Base-by-base conservation (phyloP, 2,888 invertebrate genomes). In the Leptinotarsa peninsularis region DNA sequence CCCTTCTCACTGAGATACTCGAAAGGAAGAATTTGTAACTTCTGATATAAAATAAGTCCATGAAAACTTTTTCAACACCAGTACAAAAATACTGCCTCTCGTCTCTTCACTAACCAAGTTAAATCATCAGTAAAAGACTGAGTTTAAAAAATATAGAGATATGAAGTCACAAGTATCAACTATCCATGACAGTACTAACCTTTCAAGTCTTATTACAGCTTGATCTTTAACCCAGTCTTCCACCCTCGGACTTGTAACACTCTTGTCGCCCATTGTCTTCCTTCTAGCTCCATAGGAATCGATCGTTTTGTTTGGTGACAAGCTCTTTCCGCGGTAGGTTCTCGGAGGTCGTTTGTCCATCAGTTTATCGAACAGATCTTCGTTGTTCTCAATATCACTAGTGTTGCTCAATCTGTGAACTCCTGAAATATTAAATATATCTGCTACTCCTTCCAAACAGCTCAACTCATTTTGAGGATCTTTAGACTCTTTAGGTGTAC, bases 361-460 rank as follows among this genome's bases (percentile, higher is more conserved):
- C 52, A 83, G 18, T 50, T 77, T 77, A 21, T 77, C 78, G 68
- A 82, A 83, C 54, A 82, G 60, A 72, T 81, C 81, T 67, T 80
- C 81, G 17, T 80, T 79, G 54, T 83, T 80, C 67, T 81, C 81
- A 58, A 80, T 80, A 68, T 82, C 81, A 49, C 77, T 76, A 13
- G 73, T 76, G 17, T 75, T 74, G 60, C 77, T 76, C 17, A 79
- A 66, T 18, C 76, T 75, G 7, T 78, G 75, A n/a, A 76, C 70
- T 13, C 74, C 76, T 4, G 79, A 76, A 7, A 75, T 72, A n/a
- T 76, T 79, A 21, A 86, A 80, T 5, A 86, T 63, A 43, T 80
- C 75, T 33, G 82, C 82, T 4, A 85, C 80, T 10, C 84, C 85
- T 54, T 68, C 76, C 5, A 86, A 71, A 63, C 84, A 77, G 21